Percentiles rank a stretch among this genome's conserved stretches.
These are phyloP conservation scores for Schizothorax lantsangensis DNA, from an alignment of 2,797 vertebrate genomes.

Conservation along the genomic window DNA sequence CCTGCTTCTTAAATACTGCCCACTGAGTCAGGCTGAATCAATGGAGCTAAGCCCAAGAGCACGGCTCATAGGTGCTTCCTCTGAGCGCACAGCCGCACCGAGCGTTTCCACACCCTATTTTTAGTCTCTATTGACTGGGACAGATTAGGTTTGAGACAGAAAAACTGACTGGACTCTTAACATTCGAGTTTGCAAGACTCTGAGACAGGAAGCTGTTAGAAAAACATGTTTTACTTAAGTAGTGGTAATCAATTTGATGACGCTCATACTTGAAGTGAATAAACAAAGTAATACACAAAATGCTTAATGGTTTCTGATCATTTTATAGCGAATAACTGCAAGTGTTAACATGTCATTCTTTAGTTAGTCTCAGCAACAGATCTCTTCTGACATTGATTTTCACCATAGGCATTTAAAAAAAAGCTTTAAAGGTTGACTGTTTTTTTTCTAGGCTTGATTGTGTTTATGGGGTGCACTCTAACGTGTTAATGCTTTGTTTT, in stretches of 20 bases:
- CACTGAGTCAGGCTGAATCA: conserved; percentile 52
- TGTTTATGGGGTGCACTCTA: too few relatives aligned
- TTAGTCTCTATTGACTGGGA: conserved; percentile 76
- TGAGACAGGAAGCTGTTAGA: conserved; percentile 40
- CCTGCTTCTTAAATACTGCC: conserved; percentile 49
- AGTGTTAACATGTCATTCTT: neutral
- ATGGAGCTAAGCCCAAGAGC: conserved; percentile 32
- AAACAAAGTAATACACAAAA: neutral
- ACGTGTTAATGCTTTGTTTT: too few relatives aligned
- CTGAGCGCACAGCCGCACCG: conserved; percentile 30
- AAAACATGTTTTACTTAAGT: conserved; percentile 12
- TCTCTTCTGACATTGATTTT: neutral
- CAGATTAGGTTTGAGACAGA: conserved; percentile 68
- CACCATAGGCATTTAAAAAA: neutral
- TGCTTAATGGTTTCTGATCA: neutral
- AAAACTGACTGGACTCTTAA: conserved; percentile 47
- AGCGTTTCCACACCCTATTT: conserved; percentile 69
- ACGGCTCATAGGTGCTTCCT: conserved; percentile 42
- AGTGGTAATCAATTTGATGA: neutral
- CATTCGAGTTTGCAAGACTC: conserved; percentile 20
- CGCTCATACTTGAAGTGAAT: neutral
- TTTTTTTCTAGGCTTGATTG: too few relatives aligned
- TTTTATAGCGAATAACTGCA: neutral
- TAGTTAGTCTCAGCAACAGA: neutral
- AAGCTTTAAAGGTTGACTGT: too few relatives aligned